These are phyloP conservation scores for Bujurquina vittata DNA, from an alignment of 2,113 vertebrate genomes.

Conservation along the genomic window DNA sequence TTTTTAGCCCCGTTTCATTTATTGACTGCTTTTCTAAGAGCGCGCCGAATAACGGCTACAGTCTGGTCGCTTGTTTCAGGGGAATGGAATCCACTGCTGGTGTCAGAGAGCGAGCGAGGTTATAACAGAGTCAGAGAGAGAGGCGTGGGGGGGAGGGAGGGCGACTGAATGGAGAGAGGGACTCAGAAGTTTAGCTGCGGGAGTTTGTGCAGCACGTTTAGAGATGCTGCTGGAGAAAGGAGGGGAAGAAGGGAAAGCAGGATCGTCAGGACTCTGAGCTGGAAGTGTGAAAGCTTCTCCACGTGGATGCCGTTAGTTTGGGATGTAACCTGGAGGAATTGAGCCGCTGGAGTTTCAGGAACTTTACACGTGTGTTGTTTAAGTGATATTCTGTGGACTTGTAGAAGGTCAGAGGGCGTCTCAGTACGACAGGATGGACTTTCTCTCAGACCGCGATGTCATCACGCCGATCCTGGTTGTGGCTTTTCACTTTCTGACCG, in stretches of 20 bases:
- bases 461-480: conserved; percentile 73
- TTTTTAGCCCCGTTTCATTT: conserved; percentile 37
- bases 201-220: conserved; percentile 17
- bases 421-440: conserved; percentile 60
- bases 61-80: conserved; percentile 76
- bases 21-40: conserved; percentile 52
- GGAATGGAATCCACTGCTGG: conserved; percentile 78
- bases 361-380: neutral
- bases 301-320: neutral
- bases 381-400: neutral
- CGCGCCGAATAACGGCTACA: conserved; percentile 57
- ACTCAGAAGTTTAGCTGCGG: conserved; percentile 43
- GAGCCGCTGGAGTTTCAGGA: neutral
- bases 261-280: neutral
- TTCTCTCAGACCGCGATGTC: conserved; percentile 61
- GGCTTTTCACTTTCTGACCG: conserved; percentile 74
- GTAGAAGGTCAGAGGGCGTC: neutral
- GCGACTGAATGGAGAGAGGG: conserved; percentile 34
- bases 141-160: neutral
- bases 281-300: neutral
- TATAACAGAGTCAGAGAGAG: conserved; percentile 20
- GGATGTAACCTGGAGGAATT: neutral
- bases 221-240: conserved; percentile 54
- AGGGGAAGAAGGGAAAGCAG: conserved; percentile 36
- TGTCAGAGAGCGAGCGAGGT: conserved; percentile 44